Evolutionary conservation across 2,797 vertebrate genomes (phyloP).

Genomic region (Enteromius paludinosus): DNA sequence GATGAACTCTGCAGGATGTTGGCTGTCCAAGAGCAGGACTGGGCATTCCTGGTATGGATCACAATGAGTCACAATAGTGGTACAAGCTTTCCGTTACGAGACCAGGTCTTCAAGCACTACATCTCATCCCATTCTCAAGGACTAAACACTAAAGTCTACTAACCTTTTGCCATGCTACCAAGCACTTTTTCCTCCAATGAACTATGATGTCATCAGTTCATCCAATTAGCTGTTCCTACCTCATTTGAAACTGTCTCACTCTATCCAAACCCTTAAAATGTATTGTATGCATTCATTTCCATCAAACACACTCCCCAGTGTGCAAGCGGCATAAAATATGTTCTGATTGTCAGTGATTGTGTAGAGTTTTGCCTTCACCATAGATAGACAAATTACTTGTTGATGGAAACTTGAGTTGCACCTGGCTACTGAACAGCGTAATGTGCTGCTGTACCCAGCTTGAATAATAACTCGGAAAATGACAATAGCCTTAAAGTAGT

Average conservation of each 20-base stretch:
- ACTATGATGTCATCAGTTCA: neutral
- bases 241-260: neutral
- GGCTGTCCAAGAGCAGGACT: neutral
- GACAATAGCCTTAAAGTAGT: conserved; percentile 4
- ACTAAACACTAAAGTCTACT: neutral
- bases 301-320: neutral
- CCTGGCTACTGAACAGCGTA: neutral
- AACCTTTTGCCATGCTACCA: neutral
- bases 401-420: conserved; percentile 10
- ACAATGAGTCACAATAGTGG: neutral
- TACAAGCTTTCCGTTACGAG: neutral
- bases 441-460: neutral
- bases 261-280: conserved; percentile 13
- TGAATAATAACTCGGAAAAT: conserved; percentile 9
- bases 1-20: neutral
- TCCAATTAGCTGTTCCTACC: neutral
- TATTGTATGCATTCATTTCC: neutral
- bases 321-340: neutral
- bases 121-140: neutral
- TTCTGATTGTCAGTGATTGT: neutral
- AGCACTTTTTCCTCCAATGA: neutral
- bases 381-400: neutral
- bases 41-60: neutral
- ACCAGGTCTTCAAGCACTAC: neutral
- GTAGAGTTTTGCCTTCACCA: neutral